Evolutionary conservation across 1,140 invertebrate species (phyloP), one percentile per base, ranked within the genome.

Genomic region (Heliconius hermathena): DNA sequence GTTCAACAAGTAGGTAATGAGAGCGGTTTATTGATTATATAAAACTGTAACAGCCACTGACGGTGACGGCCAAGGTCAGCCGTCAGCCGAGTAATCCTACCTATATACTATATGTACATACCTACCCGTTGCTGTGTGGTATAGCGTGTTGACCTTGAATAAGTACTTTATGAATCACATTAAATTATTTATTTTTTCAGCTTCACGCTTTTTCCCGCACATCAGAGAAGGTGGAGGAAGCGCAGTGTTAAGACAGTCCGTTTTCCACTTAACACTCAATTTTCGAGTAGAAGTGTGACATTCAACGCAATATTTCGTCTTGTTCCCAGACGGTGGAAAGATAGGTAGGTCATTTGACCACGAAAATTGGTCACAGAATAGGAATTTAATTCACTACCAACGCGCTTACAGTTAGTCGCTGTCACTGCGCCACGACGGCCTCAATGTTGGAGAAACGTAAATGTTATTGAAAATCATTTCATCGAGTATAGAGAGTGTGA

Each of bases 31-130:
- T 66, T 66, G 60, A 66, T 66, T 66, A 66, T 66, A 66, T 66
- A 66, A 66, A 66, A 66, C 22, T 66, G 60, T 66, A 66, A 66
- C 60, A 29, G 60, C 26, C 22, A 29, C 60, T 66, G 60, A 66
- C 60, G 60, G 60, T 29, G 60, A 66, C 60, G 60, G 60, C 60
- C 60, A 66, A 66, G 60, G 60, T 29, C 60, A 66, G 57, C 8
- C 22, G n/a, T 11, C 2, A 1, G 11, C 41, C 33, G 33, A 22
- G 54, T 57, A 9, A 11, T 57, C 57, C 57, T 13, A 66, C 22
- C 57, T 8, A 29, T 66, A 22, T 66, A 66, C n/a, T 46, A 22
- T 2, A 57, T 22, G 8, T 22, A 57, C n/a, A 22, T 22, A 57
- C n/a, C 2, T 29, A 66, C 60, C n/a, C 3, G 22, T 66, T 57